Percentiles rank a stretch among this genome's conserved stretches.
These are phyloP conservation scores for Nasonovia ribisnigri DNA, from an alignment of 2,888 invertebrate species.

Conservation along the genomic window DNA sequence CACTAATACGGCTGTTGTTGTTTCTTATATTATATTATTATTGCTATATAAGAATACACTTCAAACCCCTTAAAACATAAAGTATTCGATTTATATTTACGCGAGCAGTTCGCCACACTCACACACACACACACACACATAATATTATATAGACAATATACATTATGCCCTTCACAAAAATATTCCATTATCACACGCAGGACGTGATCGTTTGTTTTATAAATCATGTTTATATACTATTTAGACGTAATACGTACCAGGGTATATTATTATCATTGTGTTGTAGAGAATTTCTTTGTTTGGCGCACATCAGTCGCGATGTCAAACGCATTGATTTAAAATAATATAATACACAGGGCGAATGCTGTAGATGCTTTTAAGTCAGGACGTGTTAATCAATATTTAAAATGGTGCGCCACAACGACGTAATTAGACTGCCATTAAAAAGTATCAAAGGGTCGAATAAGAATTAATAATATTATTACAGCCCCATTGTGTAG, in stretches of 20 bases:
- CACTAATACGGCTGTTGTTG: background rate
- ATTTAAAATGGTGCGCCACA: background rate
- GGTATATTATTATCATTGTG: background rate
- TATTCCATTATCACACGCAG: background rate
- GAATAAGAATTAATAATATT: background rate
- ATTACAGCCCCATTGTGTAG: background rate
- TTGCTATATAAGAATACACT: background rate
- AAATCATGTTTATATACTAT: background rate
- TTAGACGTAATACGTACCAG: background rate
- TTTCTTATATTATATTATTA: background rate
- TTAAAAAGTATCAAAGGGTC: background rate
- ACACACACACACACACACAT: background rate
- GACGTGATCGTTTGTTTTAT: background rate
- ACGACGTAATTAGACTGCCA: background rate
- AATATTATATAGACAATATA: background rate
- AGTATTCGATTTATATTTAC: conserved; percentile 22
- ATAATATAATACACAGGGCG: background rate
- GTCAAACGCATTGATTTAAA: background rate
- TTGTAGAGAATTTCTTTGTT: background rate
- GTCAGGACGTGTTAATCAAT: background rate
- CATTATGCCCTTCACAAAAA: background rate
- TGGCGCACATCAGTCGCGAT: background rate
- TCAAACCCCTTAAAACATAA: background rate
- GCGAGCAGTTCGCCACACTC: background rate
- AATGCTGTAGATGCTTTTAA: background rate